Evolutionary conservation across 1,140 invertebrate genomes (phyloP), one percentile per base, ranked within the genome.

Genomic region (Drosophila setifemur): DNA sequence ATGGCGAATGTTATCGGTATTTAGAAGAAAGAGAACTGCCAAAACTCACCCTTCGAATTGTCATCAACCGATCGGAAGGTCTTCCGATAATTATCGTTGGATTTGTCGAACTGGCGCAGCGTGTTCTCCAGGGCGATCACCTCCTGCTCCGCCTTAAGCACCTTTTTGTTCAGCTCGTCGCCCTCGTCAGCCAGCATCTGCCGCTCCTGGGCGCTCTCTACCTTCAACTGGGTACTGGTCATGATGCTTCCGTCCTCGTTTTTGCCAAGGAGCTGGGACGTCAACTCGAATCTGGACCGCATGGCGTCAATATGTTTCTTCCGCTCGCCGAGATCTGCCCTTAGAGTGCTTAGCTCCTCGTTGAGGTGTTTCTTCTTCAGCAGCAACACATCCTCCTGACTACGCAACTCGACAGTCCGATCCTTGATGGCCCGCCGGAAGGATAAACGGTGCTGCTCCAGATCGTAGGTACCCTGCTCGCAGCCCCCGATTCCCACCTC

Each of bases 61-160:
- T 78, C 50, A 4, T 83, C 79, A 9, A 11, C 49, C 0, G 52
- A 54, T 29, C 63, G 71, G 2, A 94, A 83, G 71, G 91, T 93
- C 29, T 90, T 90, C 53, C 92, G 93, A 54, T 92, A 94, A 11
- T 92, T 92, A 14, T 92, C 91, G 67, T 95, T 95, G 2, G 93
- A 93, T 4, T 91, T 72, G 60, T 94, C 94, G 0, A 95, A 91
- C n/a, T 95, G 87, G 19, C 92, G 92, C 18, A 95, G 73, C 0
- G 94, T 95, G 72, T 95, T 95, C 79, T 95, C 94, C 91, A 95
- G 92, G 1, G 93, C 94, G 11, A 92, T 89, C 52, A 95, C 94
- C 74, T 95, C 94, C 33, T 93, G 90, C 82, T 95, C 94, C 1
- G 93, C 92, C 75, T 93, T 94, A 23, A 92, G 87, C 2, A 95